Evolutionary conservation across 2,113 vertebrate genomes (phyloP).

Genomic region (Perognathus longimembris): DNA sequence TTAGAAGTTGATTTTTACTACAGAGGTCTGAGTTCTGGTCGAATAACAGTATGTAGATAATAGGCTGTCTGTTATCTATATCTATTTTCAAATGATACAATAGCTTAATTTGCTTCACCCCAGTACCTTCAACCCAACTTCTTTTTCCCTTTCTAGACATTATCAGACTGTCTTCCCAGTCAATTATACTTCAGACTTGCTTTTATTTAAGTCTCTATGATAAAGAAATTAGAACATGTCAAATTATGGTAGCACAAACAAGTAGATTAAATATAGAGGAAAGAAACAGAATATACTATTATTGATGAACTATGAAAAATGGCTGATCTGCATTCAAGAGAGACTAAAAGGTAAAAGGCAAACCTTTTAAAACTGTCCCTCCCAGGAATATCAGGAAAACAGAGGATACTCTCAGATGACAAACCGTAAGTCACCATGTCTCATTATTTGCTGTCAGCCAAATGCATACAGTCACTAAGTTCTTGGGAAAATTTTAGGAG

Average conservation of each 20-base stretch:
- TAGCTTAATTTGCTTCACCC: slow-evolving; percentile 62
- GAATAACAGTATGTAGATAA: slow-evolving; percentile 47
- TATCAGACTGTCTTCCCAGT: slow-evolving; percentile 52
- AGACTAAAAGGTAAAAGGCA: slow-evolving; percentile 1
- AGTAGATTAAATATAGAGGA: background rate
- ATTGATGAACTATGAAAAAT: background rate
- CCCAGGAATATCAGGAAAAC: background rate
- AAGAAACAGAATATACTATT: background rate
- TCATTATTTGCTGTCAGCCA: slow-evolving; percentile 30
- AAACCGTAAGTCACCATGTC: slow-evolving; percentile 21
- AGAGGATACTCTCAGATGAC: slow-evolving; percentile 26
- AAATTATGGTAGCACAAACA: slow-evolving; percentile 50
- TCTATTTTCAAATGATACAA: slow-evolving; percentile 50
- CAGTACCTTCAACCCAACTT: slow-evolving; percentile 26
- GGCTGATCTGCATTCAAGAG: slow-evolving; percentile 12
- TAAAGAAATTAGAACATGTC: slow-evolving; percentile 38
- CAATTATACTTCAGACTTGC: background rate
- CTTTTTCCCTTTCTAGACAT: slow-evolving; percentile 17
- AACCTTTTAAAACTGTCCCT: background rate
- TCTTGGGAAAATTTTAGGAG: background rate
- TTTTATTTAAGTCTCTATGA: slow-evolving; percentile 64
- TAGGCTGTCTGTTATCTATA: slow-evolving; percentile 26
- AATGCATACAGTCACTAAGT: background rate
- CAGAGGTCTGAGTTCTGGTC: slow-evolving; percentile 72
- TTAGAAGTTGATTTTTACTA: slow-evolving; percentile 77